Base-by-base conservation (phyloP, 1,140 invertebrate genomes). In the Tetranychus urticae region DNA sequence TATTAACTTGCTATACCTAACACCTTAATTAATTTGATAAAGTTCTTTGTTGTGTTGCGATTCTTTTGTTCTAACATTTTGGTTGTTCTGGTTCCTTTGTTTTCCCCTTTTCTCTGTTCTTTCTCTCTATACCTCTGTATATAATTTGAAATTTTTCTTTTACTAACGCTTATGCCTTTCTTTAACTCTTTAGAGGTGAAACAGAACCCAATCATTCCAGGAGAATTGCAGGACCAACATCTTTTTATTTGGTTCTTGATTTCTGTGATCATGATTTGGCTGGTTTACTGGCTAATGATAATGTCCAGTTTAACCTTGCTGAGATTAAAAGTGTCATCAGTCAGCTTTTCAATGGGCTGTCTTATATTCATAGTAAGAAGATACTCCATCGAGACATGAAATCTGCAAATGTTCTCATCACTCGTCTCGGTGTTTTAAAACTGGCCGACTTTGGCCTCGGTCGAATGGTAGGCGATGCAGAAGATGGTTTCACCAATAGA, bases 241-340 rank as follows among this genome's bases (percentile, higher is more conserved):
- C 89, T 0, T 98, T 98, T 70, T 98, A 92, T 70, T 75, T 98
- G 62, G 86, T 98, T 1, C 97, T 99, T 75, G 93, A 97, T 66
- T 97, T 98, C 70, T 97, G 92, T 74, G 93, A 98, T 71, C 93
- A 98, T 70, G 94, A 99, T 76, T 75, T 99, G 56, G 94, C 93
- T 39, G 94, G 94, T 7, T 76, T 99, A 45, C 71, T 98, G 6
- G 94, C 88, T 10, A 97, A 97, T 74, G 82, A 83, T 8, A 90
- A 91, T 72, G 91, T 97, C 0, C 92, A 92, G 77, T 96, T 99
- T 72, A 57, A 57, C 14, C 77, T 97, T 66, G 89, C 88, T 7
- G 92, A 97, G 77, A 93, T 97, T 48, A 98, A 98, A 70, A 93
- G 91, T 76, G 88, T 79, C 36, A 92, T 97, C 82, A 88, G 97